These are phyloP conservation scores for Limnephilus rhombicus DNA, from an alignment of 2,888 invertebrate genomes.

Conservation along the genomic window DNA sequence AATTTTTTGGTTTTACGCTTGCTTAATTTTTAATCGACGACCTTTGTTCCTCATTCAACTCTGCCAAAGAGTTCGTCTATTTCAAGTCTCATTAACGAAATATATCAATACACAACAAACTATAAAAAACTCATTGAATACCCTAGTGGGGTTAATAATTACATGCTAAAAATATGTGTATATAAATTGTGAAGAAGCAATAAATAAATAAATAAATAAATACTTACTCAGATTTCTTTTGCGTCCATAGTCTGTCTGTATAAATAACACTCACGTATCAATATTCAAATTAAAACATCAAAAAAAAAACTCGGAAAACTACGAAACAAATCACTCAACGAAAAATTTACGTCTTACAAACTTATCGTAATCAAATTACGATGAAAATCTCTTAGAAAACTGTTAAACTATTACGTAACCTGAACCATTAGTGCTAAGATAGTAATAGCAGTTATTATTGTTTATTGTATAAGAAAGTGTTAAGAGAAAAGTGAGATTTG, in stretches of 20 bases:
- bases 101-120: not conserved
- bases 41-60: no score
- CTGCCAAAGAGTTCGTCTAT: no score
- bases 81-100: no score
- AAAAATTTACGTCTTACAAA: not conserved
- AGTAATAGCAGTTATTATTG: not conserved
- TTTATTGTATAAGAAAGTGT: not conserved
- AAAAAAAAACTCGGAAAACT: not conserved
- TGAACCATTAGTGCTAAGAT: not conserved
- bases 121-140: not conserved
- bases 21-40: no score
- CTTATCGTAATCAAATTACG: not conserved
- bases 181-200: no score
- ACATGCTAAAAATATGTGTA: no score
- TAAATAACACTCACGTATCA: not conserved
- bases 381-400: not conserved
- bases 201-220: no score
- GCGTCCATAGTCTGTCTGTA: not conserved
- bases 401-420: not conserved
- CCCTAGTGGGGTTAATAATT: no score
- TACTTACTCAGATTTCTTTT: not conserved
- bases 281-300: not conserved
- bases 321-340: not conserved
- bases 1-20: no score
- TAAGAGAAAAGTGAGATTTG: not conserved